These are phyloP conservation scores for Thereva unica DNA, from an alignment of 2,888 invertebrate genomes.

Conservation along the genomic window DNA sequence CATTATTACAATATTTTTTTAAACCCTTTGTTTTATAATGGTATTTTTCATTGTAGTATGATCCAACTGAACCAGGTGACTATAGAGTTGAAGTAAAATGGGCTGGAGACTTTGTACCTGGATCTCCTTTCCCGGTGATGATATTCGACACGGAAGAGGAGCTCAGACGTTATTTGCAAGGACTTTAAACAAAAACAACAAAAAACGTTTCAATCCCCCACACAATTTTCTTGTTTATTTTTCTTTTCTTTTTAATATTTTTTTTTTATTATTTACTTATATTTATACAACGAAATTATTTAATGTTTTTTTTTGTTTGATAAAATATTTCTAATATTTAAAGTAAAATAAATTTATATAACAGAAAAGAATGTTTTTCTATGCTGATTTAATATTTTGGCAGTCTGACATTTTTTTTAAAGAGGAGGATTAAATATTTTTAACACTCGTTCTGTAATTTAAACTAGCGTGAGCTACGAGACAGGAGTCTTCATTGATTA, in stretches of 20 bases:
- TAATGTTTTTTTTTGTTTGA: slow-evolving; percentile 27
- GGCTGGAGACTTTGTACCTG: slow-evolving; percentile 97
- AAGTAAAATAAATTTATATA: too few species aligned
- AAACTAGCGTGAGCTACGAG: too few species aligned
- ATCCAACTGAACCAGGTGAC: slow-evolving; percentile 98
- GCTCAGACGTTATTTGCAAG: slow-evolving; percentile 69
- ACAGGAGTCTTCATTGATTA: too few species aligned
- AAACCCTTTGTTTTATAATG: neutral
- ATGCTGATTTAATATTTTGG: too few species aligned
- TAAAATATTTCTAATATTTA: slow-evolving; percentile 2
- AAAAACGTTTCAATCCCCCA: slow-evolving; percentile 1
- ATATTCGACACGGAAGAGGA: slow-evolving; percentile 99
- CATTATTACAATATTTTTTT: neutral
- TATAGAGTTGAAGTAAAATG: slow-evolving; percentile 97
- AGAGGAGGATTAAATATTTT: too few species aligned
- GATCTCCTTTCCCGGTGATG: slow-evolving; percentile 98
- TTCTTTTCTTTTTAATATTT: slow-evolving; percentile 21
- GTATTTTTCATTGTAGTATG: slow-evolving; percentile 66
- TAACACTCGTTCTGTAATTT: too few species aligned
- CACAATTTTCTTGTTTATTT: slow-evolving; percentile 22
- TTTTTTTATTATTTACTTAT: slow-evolving; percentile 22
- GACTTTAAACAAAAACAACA: slow-evolving; percentile 44
- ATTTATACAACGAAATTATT: slow-evolving; percentile 42
- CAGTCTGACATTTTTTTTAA: too few species aligned
- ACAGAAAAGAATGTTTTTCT: too few species aligned